Evolutionary conservation across 2,797 vertebrate genomes (phyloP).

Genomic region (Dryobates pubescens): DNA sequence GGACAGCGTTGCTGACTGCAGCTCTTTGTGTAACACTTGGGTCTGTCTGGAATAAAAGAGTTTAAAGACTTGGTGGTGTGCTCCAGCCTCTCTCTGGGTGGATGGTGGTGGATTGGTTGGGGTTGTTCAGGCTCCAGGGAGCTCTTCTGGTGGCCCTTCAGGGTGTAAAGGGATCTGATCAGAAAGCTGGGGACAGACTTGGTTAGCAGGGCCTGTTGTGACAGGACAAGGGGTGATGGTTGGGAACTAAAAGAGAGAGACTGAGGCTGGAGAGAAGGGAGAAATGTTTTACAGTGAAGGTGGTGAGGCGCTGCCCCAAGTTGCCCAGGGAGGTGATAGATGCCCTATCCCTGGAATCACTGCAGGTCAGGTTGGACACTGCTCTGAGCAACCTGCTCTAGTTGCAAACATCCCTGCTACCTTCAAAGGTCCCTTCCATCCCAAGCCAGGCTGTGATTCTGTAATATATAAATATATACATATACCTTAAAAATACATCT

Average conservation of each 20-base stretch:
- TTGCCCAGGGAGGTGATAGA: too few species aligned
- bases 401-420: too few species aligned
- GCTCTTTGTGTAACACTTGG: slow-evolving; percentile 53
- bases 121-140: not conserved
- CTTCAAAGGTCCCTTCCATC: not conserved
- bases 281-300: not conserved
- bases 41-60: slow-evolving; percentile 71
- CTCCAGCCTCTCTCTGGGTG: not conserved
- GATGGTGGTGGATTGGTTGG: not conserved
- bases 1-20: not conserved
- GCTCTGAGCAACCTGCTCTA: too few species aligned
- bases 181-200: not conserved
- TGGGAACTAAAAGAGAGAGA: not conserved
- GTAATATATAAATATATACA: not conserved
- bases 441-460: not conserved
- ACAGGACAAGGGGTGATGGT: not conserved
- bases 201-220: not conserved
- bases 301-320: too few species aligned
- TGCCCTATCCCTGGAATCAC: too few species aligned
- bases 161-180: not conserved
- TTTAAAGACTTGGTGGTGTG: not conserved
- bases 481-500: too few species aligned
- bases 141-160: not conserved
- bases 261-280: not conserved
- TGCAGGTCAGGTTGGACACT: too few species aligned